phyloP scores from a whole-genome alignment of 2,797 vertebrate species.

The Epinephelus coioides region DNA sequence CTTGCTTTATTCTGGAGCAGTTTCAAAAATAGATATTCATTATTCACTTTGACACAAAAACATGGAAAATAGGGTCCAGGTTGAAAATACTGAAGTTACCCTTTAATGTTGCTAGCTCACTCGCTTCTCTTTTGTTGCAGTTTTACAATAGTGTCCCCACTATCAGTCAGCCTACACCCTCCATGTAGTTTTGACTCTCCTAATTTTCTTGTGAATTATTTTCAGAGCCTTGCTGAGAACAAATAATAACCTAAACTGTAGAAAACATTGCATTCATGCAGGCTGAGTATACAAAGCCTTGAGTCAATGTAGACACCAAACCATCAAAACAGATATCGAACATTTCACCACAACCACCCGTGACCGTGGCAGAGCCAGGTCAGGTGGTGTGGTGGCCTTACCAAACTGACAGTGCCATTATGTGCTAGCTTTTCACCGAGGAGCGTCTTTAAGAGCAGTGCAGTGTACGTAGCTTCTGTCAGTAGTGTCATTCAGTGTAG shows the following conservation, averaged over 20 bases:
- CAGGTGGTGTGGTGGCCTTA: conserved; percentile 69
- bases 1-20: too few relatives aligned
- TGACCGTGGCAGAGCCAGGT: conserved; percentile 51
- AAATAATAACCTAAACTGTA: conserved; percentile 48
- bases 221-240: conserved; percentile 33
- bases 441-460: conserved; percentile 58
- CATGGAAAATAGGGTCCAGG: too few relatives aligned
- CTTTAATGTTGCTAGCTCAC: conserved; percentile 20
- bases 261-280: conserved; percentile 52
- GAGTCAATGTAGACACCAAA: conserved; percentile 51
- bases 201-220: conserved; percentile 5
- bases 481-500: conserved; percentile 66
- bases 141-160: conserved; percentile 24
- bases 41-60: too few relatives aligned
- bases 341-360: conserved; percentile 44
- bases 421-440: conserved; percentile 59
- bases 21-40: too few relatives aligned
- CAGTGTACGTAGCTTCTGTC: conserved; percentile 74
- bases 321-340: conserved; percentile 23
- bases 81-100: too few relatives aligned
- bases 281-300: conserved; percentile 41
- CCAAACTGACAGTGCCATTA: conserved; percentile 62
- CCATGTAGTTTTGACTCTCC: neutral
- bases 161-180: conserved; percentile 25
- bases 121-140: conserved; percentile 13